Conservation (phyloP, 2,797 vertebrate species). For the Phyllotis vaccarum region DNA sequence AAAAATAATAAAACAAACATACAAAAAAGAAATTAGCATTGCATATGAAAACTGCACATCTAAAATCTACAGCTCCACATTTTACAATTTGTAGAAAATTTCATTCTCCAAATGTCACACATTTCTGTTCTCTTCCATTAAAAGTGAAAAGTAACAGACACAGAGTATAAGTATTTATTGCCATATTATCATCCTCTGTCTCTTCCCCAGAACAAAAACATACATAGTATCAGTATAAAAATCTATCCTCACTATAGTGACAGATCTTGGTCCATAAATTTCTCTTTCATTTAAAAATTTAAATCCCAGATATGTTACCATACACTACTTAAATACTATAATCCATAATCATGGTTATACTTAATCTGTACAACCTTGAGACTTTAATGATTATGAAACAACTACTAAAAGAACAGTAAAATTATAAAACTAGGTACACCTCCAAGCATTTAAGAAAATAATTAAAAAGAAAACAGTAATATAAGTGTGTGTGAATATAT, state of each 20-base stretch:
- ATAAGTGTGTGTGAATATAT: too few species aligned
- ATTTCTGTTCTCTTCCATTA: background rate
- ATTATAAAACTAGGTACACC: background rate
- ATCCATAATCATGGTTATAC: background rate
- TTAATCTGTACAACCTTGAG: background rate
- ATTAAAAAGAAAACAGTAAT: background rate
- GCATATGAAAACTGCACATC: background rate
- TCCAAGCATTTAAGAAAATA: conserved; percentile 14
- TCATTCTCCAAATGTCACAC: background rate
- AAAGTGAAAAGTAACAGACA: background rate
- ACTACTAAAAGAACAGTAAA: background rate
- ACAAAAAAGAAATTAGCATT: conserved; percentile 35
- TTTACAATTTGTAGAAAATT: background rate
- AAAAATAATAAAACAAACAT: too few species aligned
- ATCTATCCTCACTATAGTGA: background rate
- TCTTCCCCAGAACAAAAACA: background rate
- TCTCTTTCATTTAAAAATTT: background rate
- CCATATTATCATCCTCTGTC: background rate
- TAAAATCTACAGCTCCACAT: background rate
- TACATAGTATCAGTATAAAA: background rate
- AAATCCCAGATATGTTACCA: background rate
- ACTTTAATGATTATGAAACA: conserved; percentile 27
- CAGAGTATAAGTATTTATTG: background rate
- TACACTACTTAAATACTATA: background rate
- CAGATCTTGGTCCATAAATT: background rate